Evolutionary conservation across 1,140 invertebrate genomes (phyloP), one percentile per base, ranked within the genome.

Genomic region (Eriosoma lanigerum): DNA sequence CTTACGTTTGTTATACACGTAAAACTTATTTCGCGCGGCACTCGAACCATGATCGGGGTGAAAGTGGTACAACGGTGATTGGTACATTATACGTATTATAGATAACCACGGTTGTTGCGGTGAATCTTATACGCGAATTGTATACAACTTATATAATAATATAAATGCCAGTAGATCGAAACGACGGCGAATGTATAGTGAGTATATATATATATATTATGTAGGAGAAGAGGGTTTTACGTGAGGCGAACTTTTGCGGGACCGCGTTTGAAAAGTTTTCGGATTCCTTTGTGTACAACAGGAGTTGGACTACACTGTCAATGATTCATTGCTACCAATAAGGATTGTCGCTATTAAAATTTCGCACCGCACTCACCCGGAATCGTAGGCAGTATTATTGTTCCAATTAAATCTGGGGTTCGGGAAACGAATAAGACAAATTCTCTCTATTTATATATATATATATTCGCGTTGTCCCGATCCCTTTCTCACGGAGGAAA

Each of bases 311-410:
- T 32, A n/a, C 26, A 54, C 52, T 56, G 72, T 54, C 72, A 46
- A 76, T 60, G 54, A 78, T 60, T 60, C 73, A 60, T 60, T 46
- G 73, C 73, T 46, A 60, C 52, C 73, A 76, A 60, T 78, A 78
- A 60, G 73, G 73, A 60, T 26, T 60, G 54, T 60, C 54, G 73
- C 73, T 60, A 78, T 78, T 78, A 60, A 78, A 78, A 78, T 60
- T n/a, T 56, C 48, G 48, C 15, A 19, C 60, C 29, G 12, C 54
- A 17, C 15, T 2, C 48, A n/a, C 50, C 21, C 68, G 68, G 21
- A 21, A 15, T 29, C n/a, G 17, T n/a, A 26, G 26, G 52, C 38
- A 21, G 32, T 73, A 54, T 76, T 76, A 76, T 76, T 76, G 73
- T 76, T 46, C 73, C 73, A 38, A 76, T 58, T 76, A 44, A 58